These are phyloP conservation scores for Tuta absoluta DNA, from an alignment of 2,888 invertebrate species.

Conservation along the genomic window DNA sequence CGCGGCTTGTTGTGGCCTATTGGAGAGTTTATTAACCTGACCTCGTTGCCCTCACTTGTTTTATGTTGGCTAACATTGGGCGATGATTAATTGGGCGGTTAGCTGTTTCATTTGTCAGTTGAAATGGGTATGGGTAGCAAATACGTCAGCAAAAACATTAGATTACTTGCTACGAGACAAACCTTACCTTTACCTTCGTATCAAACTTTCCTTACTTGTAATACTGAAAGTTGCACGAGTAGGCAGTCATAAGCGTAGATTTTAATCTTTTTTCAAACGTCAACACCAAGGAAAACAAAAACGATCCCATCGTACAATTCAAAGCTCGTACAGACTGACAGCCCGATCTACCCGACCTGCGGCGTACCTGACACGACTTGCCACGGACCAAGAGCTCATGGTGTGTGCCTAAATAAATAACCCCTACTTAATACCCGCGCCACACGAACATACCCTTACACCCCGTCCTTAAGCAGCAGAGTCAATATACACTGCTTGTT, in stretches of 20 bases:
- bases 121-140: background rate
- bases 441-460: slow-evolving; percentile 50
- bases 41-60: slow-evolving; percentile 51
- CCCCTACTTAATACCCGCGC: slow-evolving; percentile 69
- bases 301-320: slow-evolving; percentile 11
- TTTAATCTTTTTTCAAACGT: background rate
- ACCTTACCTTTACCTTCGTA: too few species aligned
- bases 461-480: background rate
- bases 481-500: slow-evolving; percentile 11
- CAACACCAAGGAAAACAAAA: slow-evolving; percentile 15
- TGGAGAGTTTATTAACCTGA: slow-evolving; percentile 75
- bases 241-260: background rate
- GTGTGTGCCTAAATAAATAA: slow-evolving; percentile 76
- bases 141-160: too few species aligned
- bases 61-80: slow-evolving; percentile 37
- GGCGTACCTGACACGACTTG: slow-evolving; percentile 53
- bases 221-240: too few species aligned
- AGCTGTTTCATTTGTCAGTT: slow-evolving; percentile 17
- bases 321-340: slow-evolving; percentile 20
- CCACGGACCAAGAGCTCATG: slow-evolving; percentile 47
- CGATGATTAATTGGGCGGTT: slow-evolving; percentile 32
- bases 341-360: slow-evolving; percentile 1
- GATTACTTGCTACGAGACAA: too few species aligned
- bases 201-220: too few species aligned
- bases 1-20: slow-evolving; percentile 75